A percentile compares a stretch with the other conserved stretches of the same genome.
Evolutionary conservation across 2,888 invertebrate genomes (phyloP).

Genomic region (Tryphoninae sp.): DNA sequence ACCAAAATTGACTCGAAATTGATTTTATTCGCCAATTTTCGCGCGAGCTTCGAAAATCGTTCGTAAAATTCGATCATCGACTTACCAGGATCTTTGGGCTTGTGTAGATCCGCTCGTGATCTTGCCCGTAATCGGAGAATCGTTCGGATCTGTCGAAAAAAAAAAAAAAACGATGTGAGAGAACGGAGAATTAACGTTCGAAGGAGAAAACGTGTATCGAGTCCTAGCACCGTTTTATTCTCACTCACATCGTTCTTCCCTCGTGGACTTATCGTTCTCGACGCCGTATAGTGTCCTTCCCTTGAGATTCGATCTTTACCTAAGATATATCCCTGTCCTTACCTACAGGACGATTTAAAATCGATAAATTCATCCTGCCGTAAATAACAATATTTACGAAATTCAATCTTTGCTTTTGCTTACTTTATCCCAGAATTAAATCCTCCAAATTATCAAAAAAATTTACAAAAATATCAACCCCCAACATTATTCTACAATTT

Average conservation of each 20-base stretch:
- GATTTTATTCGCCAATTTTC: constrained; percentile 51
- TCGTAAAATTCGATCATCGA: too few species aligned
- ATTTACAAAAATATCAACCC: neutral
- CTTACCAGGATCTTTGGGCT: too few species aligned
- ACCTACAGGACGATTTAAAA: constrained; percentile 48
- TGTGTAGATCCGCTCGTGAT: constrained; percentile 51
- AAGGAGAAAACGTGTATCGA: constrained; percentile 45
- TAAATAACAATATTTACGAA: neutral
- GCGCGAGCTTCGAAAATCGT: constrained; percentile 4
- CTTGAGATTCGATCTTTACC: constrained; percentile 52
- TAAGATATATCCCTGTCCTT: constrained; percentile 27
- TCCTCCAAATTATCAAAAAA: neutral
- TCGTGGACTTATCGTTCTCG: constrained; percentile 22
- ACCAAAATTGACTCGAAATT: constrained; percentile 43
- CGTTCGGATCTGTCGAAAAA: constrained; percentile 42
- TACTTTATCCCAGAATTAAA: too few species aligned
- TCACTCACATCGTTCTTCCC: constrained; percentile 28
- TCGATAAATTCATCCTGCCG: neutral
- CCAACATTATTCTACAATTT: too few species aligned
- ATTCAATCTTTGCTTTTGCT: too few species aligned
- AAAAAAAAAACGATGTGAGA: neutral
- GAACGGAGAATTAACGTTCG: constrained; percentile 45
- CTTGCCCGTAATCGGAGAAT: constrained; percentile 50
- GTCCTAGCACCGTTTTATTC: constrained; percentile 24
- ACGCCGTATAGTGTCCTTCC: constrained; percentile 14